These are phyloP conservation scores for Parthenolecanium corni DNA, from an alignment of 2,888 invertebrate genomes.

Conservation along the genomic window DNA sequence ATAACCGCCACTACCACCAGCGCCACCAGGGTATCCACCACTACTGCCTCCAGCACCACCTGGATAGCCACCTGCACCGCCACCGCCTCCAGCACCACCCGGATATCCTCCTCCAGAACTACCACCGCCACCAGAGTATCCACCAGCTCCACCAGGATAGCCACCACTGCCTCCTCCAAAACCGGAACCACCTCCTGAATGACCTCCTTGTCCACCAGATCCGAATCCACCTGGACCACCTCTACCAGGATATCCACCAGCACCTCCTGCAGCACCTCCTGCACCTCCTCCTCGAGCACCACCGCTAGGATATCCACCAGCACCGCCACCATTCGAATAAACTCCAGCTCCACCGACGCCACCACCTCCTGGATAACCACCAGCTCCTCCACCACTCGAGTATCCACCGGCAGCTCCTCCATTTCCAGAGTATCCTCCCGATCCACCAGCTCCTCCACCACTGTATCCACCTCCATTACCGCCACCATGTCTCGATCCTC, in stretches of 20 bases:
- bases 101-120: conserved; percentile 1
- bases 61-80: background rate
- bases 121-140: conserved; percentile 15
- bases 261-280: background rate
- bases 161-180: background rate
- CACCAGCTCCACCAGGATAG: background rate
- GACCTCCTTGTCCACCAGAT: conserved; percentile 2
- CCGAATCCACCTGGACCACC: background rate
- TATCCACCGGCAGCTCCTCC: background rate
- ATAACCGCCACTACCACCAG: background rate
- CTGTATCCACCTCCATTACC: conserved; percentile 1
- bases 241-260: background rate
- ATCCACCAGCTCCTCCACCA: background rate
- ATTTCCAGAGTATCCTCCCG: background rate
- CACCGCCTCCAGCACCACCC: background rate
- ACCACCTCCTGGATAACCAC: conserved; percentile 7
- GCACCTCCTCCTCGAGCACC: background rate
- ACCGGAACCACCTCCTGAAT: background rate
- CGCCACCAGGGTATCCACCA: background rate
- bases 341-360: background rate
- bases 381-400: background rate
- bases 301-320: background rate
- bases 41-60: background rate
- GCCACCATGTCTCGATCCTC: background rate
- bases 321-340: background rate